A percentile compares a stretch with the other conserved stretches of the same genome.
phyloP scores from a whole-genome alignment of 2,797 vertebrate genomes.

The Cuniculus paca region DNA sequence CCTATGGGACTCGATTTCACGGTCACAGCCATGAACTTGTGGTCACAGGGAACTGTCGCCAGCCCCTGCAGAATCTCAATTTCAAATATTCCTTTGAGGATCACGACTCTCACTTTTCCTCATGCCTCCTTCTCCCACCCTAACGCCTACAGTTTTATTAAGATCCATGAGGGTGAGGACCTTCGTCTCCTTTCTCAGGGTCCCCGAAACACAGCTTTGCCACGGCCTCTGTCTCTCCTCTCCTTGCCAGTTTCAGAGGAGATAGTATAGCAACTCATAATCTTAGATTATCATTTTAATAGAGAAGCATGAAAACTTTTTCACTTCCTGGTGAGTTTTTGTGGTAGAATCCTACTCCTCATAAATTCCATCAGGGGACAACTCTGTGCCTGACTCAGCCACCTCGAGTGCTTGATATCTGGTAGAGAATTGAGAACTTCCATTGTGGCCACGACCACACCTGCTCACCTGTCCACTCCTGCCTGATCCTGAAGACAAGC shows the following conservation, averaged over 20 bases:
- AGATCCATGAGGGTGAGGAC: neutral
- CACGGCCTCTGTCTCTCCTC: neutral
- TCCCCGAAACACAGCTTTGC: neutral
- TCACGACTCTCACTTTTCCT: neutral
- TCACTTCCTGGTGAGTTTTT: neutral
- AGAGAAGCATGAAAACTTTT: neutral
- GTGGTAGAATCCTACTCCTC: neutral
- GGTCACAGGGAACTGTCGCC: neutral
- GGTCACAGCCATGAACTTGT: neutral
- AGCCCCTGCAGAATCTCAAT: neutral
- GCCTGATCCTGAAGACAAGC: neutral
- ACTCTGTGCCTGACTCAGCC: neutral
- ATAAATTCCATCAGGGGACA: neutral
- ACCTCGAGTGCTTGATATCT: neutral
- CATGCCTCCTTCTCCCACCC: neutral
- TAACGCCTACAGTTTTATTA: neutral
- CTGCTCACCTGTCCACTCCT: neutral
- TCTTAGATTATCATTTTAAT: neutral
- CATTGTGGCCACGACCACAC: neutral
- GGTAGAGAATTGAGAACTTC: neutral
- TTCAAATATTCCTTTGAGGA: constrained; percentile 30
- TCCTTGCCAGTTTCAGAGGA: neutral
- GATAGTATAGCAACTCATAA: neutral
- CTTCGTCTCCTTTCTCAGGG: neutral
- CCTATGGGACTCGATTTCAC: neutral